Percentiles rank a stretch among this genome's conserved stretches.
These are phyloP conservation scores for Lophotis ruficrista DNA, from an alignment of 2,113 vertebrate genomes.

Conservation along the genomic window DNA sequence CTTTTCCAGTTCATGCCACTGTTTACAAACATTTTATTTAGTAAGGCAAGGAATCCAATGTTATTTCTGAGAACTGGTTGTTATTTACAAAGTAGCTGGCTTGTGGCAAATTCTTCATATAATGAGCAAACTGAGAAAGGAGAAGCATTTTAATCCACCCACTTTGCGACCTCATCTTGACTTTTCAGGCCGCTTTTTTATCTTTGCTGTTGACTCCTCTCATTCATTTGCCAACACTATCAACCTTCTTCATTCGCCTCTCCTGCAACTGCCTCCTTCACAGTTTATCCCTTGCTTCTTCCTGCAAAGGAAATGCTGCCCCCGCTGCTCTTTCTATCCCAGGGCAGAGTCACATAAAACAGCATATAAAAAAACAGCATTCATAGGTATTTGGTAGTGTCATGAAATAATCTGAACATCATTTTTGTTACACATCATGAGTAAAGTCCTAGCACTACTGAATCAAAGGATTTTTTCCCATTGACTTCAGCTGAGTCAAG, in stretches of 20 bases:
- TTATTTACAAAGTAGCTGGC: not conserved
- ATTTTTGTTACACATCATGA: not conserved
- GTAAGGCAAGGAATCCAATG: not conserved
- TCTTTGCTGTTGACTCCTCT: not conserved
- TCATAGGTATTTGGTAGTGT: not conserved
- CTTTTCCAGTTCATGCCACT: not conserved
- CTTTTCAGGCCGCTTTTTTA: not conserved
- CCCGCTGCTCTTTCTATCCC: not conserved
- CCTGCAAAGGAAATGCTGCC: not conserved
- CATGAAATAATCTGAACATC: not conserved
- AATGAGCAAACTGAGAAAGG: not conserved
- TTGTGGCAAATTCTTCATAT: not conserved
- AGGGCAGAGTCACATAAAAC: not conserved
- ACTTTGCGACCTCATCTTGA: not conserved
- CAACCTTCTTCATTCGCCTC: not conserved
- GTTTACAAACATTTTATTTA: not conserved
- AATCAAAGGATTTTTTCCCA: not conserved
- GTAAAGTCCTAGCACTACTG: not conserved
- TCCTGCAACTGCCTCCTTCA: not conserved
- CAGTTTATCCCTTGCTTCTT: not conserved
- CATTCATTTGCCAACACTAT: not conserved
- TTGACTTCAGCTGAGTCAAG: not conserved
- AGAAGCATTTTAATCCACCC: not conserved
- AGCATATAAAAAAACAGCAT: not conserved
- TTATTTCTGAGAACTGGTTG: not conserved